Percentiles rank a stretch among this genome's conserved stretches.
Conservation (phyloP, 2,888 invertebrate species). For the Charanyca ferruginea region DNA sequence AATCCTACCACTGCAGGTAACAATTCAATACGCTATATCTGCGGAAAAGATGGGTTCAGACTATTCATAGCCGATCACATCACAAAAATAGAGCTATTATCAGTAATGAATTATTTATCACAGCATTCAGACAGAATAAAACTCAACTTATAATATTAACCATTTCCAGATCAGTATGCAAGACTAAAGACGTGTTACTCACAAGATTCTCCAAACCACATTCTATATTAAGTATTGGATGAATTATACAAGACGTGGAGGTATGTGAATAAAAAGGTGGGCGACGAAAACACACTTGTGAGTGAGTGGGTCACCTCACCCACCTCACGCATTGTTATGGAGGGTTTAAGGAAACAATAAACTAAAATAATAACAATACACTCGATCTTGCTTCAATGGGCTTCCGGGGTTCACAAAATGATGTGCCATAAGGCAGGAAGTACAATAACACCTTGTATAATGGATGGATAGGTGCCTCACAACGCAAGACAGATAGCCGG, state of each 20-base stretch:
- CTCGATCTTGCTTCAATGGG: slow-evolving; percentile 67
- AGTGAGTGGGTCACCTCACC: slow-evolving; percentile 54
- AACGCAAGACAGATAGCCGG: slow-evolving; percentile 73
- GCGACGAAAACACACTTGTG: slow-evolving; percentile 45
- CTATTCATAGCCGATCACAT: slow-evolving; percentile 1
- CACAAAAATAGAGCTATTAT: slow-evolving; percentile 21
- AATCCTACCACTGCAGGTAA: background rate
- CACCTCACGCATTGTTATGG: slow-evolving; percentile 45
- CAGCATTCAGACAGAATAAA: slow-evolving; percentile 29
- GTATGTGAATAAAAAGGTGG: slow-evolving; percentile 56
- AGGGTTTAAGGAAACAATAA: slow-evolving; percentile 67
- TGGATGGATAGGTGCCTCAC: slow-evolving; percentile 62
- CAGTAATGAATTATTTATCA: slow-evolving; percentile 49
- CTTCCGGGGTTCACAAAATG: slow-evolving; percentile 62
- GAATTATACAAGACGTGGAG: slow-evolving; percentile 54
- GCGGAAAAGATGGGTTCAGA: background rate
- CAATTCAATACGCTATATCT: background rate
- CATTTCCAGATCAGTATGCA: slow-evolving; percentile 49
- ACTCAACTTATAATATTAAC: slow-evolving; percentile 30
- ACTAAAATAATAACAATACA: slow-evolving; percentile 66
- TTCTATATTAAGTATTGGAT: slow-evolving; percentile 52
- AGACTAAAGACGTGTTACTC: slow-evolving; percentile 24
- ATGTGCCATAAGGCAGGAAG: slow-evolving; percentile 61
- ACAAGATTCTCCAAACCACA: slow-evolving; percentile 47
- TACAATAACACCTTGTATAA: slow-evolving; percentile 70